These are phyloP conservation scores for Ginglymostoma cirratum DNA, from an alignment of 2,113 vertebrate species.

Conservation along the genomic window DNA sequence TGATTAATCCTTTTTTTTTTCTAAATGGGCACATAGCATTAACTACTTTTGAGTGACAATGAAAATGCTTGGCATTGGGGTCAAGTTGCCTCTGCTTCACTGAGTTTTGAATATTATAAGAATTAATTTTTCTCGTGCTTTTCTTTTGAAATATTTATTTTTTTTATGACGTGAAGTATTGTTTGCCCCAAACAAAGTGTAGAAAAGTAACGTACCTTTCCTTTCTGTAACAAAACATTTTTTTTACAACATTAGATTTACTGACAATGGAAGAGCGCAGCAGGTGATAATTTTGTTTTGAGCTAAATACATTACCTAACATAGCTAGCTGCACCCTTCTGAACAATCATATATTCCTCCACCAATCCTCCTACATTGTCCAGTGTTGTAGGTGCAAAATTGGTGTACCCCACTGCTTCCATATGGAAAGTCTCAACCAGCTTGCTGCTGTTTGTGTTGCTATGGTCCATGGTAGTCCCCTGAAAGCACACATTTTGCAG, in stretches of 20 bases:
- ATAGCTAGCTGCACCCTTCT: background rate
- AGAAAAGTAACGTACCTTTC: background rate
- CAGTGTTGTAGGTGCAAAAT: background rate
- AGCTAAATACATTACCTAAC: background rate
- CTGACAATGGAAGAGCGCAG: background rate
- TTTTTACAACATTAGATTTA: background rate
- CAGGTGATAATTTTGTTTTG: background rate
- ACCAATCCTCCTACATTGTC: background rate
- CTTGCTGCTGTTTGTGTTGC: background rate
- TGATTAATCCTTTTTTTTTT: background rate
- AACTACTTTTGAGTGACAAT: constrained; percentile 1
- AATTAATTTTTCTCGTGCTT: background rate
- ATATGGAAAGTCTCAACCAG: background rate
- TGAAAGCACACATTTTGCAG: background rate
- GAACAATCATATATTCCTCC: background rate
- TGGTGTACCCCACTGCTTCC: background rate
- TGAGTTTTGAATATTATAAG: background rate
- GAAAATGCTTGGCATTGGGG: background rate
- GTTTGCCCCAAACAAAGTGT: background rate
- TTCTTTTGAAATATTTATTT: background rate
- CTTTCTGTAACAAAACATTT: background rate
- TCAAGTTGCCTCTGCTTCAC: background rate
- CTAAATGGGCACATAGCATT: background rate
- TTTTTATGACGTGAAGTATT: background rate
- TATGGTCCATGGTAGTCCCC: background rate